Conservation (phyloP, 2,888 invertebrate species). For the Syritta pipiens region DNA sequence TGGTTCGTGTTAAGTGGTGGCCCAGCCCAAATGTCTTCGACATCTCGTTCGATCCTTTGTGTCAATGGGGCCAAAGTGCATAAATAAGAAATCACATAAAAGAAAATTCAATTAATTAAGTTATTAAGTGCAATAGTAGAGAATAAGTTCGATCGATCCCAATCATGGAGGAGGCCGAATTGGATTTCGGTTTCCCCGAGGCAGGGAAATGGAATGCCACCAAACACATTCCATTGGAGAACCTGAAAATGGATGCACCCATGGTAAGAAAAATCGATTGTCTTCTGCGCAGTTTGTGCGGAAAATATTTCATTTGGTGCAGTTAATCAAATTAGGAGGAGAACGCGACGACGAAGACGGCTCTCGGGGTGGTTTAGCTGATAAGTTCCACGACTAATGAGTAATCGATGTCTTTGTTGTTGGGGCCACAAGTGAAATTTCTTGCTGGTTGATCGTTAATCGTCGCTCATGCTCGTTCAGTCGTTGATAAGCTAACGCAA, state of each 20-base stretch:
- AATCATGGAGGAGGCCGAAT: constrained; percentile 73
- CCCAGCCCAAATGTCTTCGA: constrained; percentile 56
- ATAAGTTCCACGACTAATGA: constrained; percentile 11
- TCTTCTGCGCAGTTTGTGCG: constrained; percentile 60
- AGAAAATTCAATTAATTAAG: not conserved
- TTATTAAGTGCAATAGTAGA: constrained; percentile 12
- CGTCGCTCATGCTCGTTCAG: not conserved
- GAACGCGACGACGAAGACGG: not conserved
- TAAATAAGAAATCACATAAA: not conserved
- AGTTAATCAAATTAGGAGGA: constrained; percentile 20
- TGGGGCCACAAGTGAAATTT: constrained; percentile 2
- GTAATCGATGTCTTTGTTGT: constrained; percentile 43
- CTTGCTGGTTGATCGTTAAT: not conserved
- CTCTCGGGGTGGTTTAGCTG: constrained; percentile 9
- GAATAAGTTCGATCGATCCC: not conserved
- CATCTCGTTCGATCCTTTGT: constrained; percentile 18
- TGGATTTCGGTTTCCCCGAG: constrained; percentile 76
- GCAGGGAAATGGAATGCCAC: constrained; percentile 83
- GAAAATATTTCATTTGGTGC: constrained; percentile 29
- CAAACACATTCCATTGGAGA: constrained; percentile 83
- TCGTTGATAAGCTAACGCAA: constrained; percentile 27
- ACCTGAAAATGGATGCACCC: constrained; percentile 89
- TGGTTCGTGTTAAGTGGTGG: constrained; percentile 31
- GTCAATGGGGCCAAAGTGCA: constrained; percentile 33
- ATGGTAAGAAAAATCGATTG: constrained; percentile 79